Base-by-base conservation (phyloP, 1,140 invertebrate genomes). In the Telenomus remus region DNA sequence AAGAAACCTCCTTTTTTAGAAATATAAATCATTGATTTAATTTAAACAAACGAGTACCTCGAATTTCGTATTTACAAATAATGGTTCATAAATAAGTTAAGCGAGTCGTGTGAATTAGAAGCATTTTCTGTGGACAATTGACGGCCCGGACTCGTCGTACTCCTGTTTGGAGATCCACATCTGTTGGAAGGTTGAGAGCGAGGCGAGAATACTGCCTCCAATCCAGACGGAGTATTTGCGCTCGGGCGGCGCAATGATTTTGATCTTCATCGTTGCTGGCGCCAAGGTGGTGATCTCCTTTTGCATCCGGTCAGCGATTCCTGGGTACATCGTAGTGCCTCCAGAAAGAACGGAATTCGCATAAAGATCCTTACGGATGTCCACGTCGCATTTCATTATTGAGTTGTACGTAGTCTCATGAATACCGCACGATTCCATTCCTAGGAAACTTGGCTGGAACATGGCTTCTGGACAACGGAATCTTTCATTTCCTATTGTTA, bases 361-460 rank as follows among this genome's bases (percentile, higher is more conserved):
- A n/a, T 64, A 53, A 4, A 64, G 37, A 88, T 96, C 96, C 89
- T 95, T 95, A 85, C 94, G 91, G 87, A 96, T 95, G 81, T 96
- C 95, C 0, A 96, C 94, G 82, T 97, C 95, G 85, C 95, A 97
- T 89, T 97, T 97, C 95, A 97, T 97, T 87, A 97, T 97, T 46
- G 95, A 96, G 89, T 97, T 96, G 91, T 96, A 97, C 53, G 94
- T 95, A 63, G 96, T 96, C 85, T 97, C 95, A 82, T 96, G 95
- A 84, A 97, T 95, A 72, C 95, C 95, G 78, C 93, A 94, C 14
- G 94, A 94, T 90, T 97, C 95, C 95, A 96, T 96, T 79, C 95
- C 94, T 85, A 95, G 88, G 91, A 96, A 95, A 8, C 93, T 94
- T 47, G 96, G 95, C 84, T 96, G 95, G 92, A 97, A 97, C 69